These are phyloP conservation scores for Pelodytes ibericus DNA, from an alignment of 2,797 vertebrate genomes.

Conservation along the genomic window DNA sequence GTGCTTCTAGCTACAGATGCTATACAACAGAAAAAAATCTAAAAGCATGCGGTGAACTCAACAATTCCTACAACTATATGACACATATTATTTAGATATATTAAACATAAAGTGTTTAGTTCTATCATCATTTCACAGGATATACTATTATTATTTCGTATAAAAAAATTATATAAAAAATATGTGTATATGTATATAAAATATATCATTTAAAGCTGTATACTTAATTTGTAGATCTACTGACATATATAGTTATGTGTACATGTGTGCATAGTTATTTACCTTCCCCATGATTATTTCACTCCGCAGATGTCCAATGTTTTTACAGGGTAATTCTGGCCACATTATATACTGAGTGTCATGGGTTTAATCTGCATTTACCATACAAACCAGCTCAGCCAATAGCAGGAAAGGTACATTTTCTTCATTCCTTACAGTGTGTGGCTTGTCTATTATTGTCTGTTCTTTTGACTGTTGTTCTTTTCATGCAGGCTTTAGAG, in stretches of 20 bases:
- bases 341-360: conserved; percentile 23
- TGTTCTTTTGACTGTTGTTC: conserved; percentile 34
- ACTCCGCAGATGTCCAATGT: not conserved
- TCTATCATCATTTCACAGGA: too few relatives aligned
- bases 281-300: conserved; percentile 44
- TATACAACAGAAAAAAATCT: too few relatives aligned
- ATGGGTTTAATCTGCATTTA: conserved; percentile 25
- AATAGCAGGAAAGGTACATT: conserved; percentile 23
- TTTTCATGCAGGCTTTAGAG: conserved; percentile 38
- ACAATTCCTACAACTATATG: too few relatives aligned
- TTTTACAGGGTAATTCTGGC: not conserved
- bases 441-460: conserved; percentile 9
- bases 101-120: too few relatives aligned
- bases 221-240: not conserved
- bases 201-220: not conserved
- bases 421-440: conserved; percentile 8
- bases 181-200: not conserved
- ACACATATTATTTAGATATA: too few relatives aligned
- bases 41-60: too few relatives aligned
- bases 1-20: too few relatives aligned
- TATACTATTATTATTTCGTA: not conserved
- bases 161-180: not conserved
- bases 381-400: conserved; percentile 13
- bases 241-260: not conserved
- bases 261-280: not conserved